phyloP scores from a whole-genome alignment of 2,888 invertebrate genomes.

The Drosophila multiciliata region DNA sequence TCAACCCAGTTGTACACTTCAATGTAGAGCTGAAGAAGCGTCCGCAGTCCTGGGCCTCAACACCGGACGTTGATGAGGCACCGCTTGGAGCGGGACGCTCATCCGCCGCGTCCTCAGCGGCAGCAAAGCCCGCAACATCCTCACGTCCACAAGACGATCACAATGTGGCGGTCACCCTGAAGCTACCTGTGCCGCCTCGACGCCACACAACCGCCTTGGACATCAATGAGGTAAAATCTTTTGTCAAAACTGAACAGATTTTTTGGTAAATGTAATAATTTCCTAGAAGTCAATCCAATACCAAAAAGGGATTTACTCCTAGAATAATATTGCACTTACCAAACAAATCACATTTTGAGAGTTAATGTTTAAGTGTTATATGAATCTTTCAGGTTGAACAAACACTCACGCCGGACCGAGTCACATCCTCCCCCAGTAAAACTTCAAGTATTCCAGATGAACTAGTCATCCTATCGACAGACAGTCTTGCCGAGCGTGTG shows the following conservation, averaged over 20 bases:
- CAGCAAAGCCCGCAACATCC: constrained; percentile 17
- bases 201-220: constrained; percentile 87
- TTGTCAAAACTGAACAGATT: background rate
- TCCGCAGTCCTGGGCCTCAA: constrained; percentile 91
- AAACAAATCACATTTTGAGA: background rate
- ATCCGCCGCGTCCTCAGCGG: background rate
- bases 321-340: background rate
- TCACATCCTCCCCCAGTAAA: constrained; percentile 86
- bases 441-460: constrained; percentile 85
- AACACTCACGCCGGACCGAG: constrained; percentile 86
- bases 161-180: constrained; percentile 88
- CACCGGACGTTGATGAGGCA: constrained; percentile 90
- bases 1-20: constrained; percentile 84
- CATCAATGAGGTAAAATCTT: constrained; percentile 76
- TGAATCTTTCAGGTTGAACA: constrained; percentile 81
- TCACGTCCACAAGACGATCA: constrained; percentile 86
- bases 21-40: constrained; percentile 85
- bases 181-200: constrained; percentile 89
- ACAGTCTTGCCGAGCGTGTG: constrained; percentile 89
- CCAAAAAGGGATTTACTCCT: background rate
- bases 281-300: background rate
- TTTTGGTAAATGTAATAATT: background rate
- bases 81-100: constrained; percentile 26
- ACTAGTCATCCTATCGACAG: constrained; percentile 88
- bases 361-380: background rate